Evolutionary conservation across 2,113 vertebrate genomes (phyloP).

Genomic region (Tiliqua scincoides): DNA sequence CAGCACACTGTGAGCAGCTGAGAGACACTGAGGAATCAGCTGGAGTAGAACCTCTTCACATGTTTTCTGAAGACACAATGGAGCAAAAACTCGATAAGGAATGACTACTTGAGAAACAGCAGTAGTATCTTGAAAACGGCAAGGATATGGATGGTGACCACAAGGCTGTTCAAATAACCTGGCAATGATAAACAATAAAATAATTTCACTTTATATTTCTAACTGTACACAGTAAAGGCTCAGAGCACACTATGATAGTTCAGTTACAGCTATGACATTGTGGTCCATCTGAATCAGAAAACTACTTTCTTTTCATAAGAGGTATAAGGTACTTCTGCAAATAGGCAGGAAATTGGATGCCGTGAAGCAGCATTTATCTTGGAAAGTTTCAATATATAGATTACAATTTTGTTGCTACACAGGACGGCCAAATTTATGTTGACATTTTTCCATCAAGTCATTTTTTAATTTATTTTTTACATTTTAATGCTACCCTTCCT

Average conservation of each 20-base stretch:
- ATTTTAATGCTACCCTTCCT: no score
- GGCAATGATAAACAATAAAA: constrained; percentile 7
- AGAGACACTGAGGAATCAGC: constrained; percentile 85
- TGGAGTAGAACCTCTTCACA: constrained; percentile 79
- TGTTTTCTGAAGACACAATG: constrained; percentile 73
- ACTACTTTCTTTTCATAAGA: neutral
- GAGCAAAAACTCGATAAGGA: constrained; percentile 90
- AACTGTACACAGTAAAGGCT: neutral
- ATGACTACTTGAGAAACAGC: constrained; percentile 81
- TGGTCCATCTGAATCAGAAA: neutral
- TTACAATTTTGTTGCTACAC: neutral
- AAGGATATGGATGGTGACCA: constrained; percentile 89
- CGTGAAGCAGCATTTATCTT: neutral
- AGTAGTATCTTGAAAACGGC: constrained; percentile 82
- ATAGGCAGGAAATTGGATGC: neutral
- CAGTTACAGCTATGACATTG: neutral
- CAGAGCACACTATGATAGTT: neutral
- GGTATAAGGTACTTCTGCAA: neutral
- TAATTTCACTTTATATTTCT: neutral
- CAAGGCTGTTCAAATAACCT: constrained; percentile 77
- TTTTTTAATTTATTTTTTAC: no score
- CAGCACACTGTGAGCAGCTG: constrained; percentile 83
- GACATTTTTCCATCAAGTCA: neutral
- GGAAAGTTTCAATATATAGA: neutral
- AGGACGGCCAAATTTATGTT: neutral